phyloP scores from a whole-genome alignment of 1,140 invertebrate genomes.

The Micrasema longulum region DNA sequence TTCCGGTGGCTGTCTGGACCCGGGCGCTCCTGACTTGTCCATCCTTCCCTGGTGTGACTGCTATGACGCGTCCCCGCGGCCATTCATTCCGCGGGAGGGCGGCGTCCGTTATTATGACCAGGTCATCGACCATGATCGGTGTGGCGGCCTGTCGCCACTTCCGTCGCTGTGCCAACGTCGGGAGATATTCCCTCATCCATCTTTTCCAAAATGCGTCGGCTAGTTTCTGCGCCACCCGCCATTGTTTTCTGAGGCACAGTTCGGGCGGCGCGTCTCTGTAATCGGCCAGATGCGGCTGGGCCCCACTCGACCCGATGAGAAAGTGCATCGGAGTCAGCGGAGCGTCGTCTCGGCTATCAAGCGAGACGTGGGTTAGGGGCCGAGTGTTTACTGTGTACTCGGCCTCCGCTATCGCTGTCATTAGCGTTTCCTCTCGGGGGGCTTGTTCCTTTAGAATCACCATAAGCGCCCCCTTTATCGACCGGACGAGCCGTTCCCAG shows the following conservation, averaged over 20 bases:
- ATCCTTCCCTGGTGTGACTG: conserved; percentile 9
- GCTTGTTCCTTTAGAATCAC: conserved; percentile 41
- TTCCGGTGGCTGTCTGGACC: too few relatives aligned
- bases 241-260: background rate
- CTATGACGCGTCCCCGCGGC: conserved; percentile 33
- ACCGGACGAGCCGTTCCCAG: conserved; percentile 61
- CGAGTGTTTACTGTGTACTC: conserved; percentile 49
- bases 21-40: background rate
- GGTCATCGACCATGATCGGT: background rate
- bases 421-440: conserved; percentile 53
- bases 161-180: background rate
- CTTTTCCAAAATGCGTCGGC: conserved; percentile 6
- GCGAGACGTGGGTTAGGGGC: conserved; percentile 49
- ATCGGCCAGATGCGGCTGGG: too few relatives aligned
- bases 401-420: conserved; percentile 46
- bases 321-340: conserved; percentile 54
- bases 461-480: conserved; percentile 57
- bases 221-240: background rate
- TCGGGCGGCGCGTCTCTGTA: too few relatives aligned
- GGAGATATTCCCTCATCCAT: conserved; percentile 26
- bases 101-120: conserved; percentile 37
- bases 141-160: background rate
- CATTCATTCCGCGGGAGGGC: conserved; percentile 43
- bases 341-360: conserved; percentile 40
- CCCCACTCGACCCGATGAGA: conserved; percentile 44